Evolutionary conservation across 2,888 invertebrate species (phyloP).

Genomic region (Sinopyrophorus schimmeli): DNA sequence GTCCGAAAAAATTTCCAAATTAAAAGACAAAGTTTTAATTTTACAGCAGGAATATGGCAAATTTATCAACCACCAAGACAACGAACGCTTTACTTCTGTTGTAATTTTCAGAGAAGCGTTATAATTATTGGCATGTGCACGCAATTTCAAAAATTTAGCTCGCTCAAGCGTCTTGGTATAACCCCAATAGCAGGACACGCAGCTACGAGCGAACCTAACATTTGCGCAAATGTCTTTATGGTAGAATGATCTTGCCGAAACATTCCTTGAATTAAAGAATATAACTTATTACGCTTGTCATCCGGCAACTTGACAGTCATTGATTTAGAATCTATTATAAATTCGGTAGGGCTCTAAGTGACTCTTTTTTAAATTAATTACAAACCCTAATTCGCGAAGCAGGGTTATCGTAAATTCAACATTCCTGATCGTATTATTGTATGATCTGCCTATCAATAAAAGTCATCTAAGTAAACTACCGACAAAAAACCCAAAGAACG

Average conservation of each 20-base stretch:
- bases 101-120: slow-evolving; percentile 11
- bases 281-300: slow-evolving; percentile 3
- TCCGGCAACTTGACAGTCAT: slow-evolving; percentile 7
- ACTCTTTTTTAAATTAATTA: slow-evolving; percentile 22
- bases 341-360: slow-evolving; percentile 9
- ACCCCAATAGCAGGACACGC: slow-evolving; percentile 33
- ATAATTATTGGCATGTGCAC: slow-evolving; percentile 7
- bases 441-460: slow-evolving; percentile 20
- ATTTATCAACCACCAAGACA: slow-evolving; percentile 33
- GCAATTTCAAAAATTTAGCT: slow-evolving; percentile 24
- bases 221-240: slow-evolving; percentile 28
- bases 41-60: slow-evolving; percentile 15
- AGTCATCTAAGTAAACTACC: slow-evolving; percentile 24
- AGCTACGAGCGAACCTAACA: slow-evolving; percentile 28
- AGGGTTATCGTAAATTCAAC: slow-evolving; percentile 6
- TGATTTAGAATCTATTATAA: slow-evolving; percentile 7
- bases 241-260: slow-evolving; percentile 2
- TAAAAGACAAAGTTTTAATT: slow-evolving; percentile 25
- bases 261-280: neutral
- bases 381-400: slow-evolving; percentile 20
- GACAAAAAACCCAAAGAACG: slow-evolving; percentile 16
- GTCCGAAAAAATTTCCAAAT: slow-evolving; percentile 37
- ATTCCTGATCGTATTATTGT: slow-evolving; percentile 9
- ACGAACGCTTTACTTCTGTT: slow-evolving; percentile 8
- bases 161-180: slow-evolving; percentile 32